Conservation (phyloP, 2,888 invertebrate genomes). For the Gibbula magus region DNA sequence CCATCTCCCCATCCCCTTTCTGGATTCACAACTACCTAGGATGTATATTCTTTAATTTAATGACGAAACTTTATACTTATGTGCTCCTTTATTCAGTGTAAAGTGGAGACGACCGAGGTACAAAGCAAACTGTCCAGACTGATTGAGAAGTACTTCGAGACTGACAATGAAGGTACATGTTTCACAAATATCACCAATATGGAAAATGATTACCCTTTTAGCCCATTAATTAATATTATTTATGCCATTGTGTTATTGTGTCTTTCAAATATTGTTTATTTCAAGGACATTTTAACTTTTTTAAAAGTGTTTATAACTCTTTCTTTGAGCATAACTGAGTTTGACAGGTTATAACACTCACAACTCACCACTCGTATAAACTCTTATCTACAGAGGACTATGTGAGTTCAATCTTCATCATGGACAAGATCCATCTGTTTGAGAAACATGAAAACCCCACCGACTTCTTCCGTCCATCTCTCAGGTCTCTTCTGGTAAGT, state of each 20-base stretch:
- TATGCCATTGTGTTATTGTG: too few species aligned
- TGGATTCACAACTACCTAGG: too few species aligned
- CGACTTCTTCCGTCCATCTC: slow-evolving; percentile 72
- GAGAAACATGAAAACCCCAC: slow-evolving; percentile 69
- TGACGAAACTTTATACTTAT: too few species aligned
- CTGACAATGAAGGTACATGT: slow-evolving; percentile 69
- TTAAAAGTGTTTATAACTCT: background rate
- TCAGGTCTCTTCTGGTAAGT: slow-evolving; percentile 71
- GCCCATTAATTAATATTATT: too few species aligned
- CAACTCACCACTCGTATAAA: too few species aligned
- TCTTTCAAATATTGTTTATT: background rate
- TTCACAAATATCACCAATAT: background rate
- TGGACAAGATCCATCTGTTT: slow-evolving; percentile 67
- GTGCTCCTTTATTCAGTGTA: slow-evolving; percentile 39
- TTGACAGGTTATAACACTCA: too few species aligned
- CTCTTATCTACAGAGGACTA: slow-evolving; percentile 62
- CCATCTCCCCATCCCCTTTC: too few species aligned
- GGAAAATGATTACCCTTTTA: background rate
- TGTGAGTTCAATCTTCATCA: slow-evolving; percentile 67
- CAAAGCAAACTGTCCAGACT: slow-evolving; percentile 37
- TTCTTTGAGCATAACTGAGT: too few species aligned
- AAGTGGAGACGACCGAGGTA: slow-evolving; percentile 35
- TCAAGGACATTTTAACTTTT: background rate
- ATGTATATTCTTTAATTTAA: too few species aligned
- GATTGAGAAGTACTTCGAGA: slow-evolving; percentile 57